Percentiles rank a stretch among this genome's conserved stretches.
Conservation (phyloP, 2,113 vertebrate species). For the Prolemur simus region DNA sequence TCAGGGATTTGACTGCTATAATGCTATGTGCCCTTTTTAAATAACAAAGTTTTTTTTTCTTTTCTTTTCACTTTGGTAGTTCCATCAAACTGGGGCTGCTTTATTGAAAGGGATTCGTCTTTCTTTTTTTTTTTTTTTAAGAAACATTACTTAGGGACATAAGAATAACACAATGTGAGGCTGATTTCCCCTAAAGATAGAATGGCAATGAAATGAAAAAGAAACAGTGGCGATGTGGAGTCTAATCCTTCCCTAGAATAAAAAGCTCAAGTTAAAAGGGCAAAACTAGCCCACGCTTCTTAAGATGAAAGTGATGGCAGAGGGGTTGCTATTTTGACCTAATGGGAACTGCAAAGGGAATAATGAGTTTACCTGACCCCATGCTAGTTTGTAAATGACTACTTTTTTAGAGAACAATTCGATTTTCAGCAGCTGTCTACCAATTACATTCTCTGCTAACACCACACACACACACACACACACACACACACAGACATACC, state of each 20-base stretch:
- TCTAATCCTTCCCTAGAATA: conserved; percentile 75
- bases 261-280: conserved; percentile 75
- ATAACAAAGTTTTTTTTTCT: conserved; percentile 42
- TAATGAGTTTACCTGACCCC: conserved; percentile 72
- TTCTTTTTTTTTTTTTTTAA: conserved; percentile 70
- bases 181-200: conserved; percentile 79
- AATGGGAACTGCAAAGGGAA: conserved; percentile 72
- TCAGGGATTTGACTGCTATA: conserved; percentile 70
- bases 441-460: conserved; percentile 43
- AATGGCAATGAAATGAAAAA: conserved; percentile 72
- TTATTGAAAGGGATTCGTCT: conserved; percentile 78
- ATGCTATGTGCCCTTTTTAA: conserved; percentile 67
- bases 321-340: conserved; percentile 74
- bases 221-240: conserved; percentile 43
- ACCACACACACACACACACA: background rate
- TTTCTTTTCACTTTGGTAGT: conserved; percentile 42
- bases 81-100: conserved; percentile 64
- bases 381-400: conserved; percentile 74
- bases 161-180: conserved; percentile 79
- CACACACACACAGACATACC: background rate
- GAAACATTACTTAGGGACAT: conserved; percentile 66
- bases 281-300: conserved; percentile 49
- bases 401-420: conserved; percentile 69
- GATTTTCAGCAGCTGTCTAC: conserved; percentile 65
- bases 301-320: conserved; percentile 68